Evolutionary conservation across 2,888 invertebrate genomes (phyloP), one percentile per base, ranked within the genome.

Genomic region (Tenodera sinensis): DNA sequence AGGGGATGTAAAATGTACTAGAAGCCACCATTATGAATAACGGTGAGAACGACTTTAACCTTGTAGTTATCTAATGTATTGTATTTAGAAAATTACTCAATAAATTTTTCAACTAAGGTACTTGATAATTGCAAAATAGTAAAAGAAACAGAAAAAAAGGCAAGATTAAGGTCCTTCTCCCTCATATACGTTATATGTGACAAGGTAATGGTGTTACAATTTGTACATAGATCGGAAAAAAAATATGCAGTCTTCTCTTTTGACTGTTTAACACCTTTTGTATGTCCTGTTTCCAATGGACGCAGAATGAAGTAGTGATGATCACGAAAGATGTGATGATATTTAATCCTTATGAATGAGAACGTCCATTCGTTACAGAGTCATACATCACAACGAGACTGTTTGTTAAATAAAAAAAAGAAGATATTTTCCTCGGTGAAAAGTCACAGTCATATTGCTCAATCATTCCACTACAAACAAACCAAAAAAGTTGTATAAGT

Each of bases 371-470:
- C 54, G 86, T 15, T n/a, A 81, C 86, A 81, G 81, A 15, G 86
- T 28, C 42, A 71, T 83, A 83, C 83, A 34, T 87, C 25, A 87
- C 87, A 87, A 87, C 82, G 87, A 87, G 87, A 83, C 82, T 87
- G 87, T 88, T 88, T 83, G 83, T 84, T 83, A 83, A 88, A 84
- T 83, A 83, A 28, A 83, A 83, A n/a, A 42, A 30, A 83, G 15
- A 84, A 28, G 88, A 90, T 85, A 27, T 88, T 90, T 87, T 89
- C 88, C 88, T 83, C 85, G 88, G 90, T 85, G 89, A 89, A 88
- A 90, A 83, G 88, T 87, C 90, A 88, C 83, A 88, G 87, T 90
- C 90, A 90, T 90, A 90, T 90, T 90, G 90, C 90, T 90, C 90
- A 89, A 89, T 88, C 85, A 88, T 88, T 88, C 88, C 85, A 89